Evolutionary conservation across 2,113 vertebrate species (phyloP), one percentile per base, ranked within the genome.

Genomic region (Callionymus lyra): DNA sequence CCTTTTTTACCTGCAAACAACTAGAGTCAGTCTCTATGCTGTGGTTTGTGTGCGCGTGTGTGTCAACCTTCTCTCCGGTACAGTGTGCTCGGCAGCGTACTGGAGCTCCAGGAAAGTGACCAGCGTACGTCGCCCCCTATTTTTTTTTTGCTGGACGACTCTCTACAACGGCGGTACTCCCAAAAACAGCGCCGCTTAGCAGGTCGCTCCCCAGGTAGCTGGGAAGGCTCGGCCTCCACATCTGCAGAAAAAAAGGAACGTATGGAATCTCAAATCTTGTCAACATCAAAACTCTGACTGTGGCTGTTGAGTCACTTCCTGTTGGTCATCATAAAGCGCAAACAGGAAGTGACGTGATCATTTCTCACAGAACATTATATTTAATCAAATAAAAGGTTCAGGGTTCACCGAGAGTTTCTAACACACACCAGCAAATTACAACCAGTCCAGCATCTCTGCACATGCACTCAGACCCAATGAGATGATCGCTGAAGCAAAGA

Each of bases 41-140:
- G 9, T 36, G 11, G 34, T 31, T 10, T 18, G 17, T 14, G 17
- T 21, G 4, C 12, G n/a, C 6, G 10, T 33, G 12, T 5, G 27
- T n/a, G 31, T 2, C 1, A 9, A 74, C 81, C 80, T 53, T 84
- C 80, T 38, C 80, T n/a, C 46, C 76, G 80, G 70, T 85, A 85
- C 42, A 85, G 72, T 1, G 80, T 85, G 66, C 82, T 85, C 44
- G 84, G 84, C 4, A 85, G 76, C 4, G 84, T 85, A 56, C 74
- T 82, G 64, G 78, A 82, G 66, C 79, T 83, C 84, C 84, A 85
- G 43, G 81, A 79, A 32, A 83, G 63, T 6, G 81, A 82, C 82
- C 82, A 84, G 65, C 69, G 76, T 33, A 75, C 72, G 39, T 76
- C 74, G 13, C 70, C 66, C 1, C 59, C 56, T 40, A 65, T 43